Evolutionary conservation across 2,113 vertebrate species (phyloP), one percentile per base, ranked within the genome.

Genomic region (Montifringilla adamsi): DNA sequence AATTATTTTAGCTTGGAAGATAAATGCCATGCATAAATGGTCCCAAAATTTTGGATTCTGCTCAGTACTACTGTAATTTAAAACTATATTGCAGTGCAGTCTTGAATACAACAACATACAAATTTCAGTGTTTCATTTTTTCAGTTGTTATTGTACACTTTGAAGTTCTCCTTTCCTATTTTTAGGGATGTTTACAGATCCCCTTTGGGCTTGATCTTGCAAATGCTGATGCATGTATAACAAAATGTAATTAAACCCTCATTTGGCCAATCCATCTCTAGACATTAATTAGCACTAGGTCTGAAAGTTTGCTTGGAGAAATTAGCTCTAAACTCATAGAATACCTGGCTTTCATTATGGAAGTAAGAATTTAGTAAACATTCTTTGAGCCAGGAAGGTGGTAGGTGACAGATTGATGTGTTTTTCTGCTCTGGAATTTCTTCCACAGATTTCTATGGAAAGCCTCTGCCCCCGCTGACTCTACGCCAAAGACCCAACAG

Each of bases 401-500:
- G 18, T 41, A 78, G 83, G 55, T 53, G 46, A 79, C 50, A 73
- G 84, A 52, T 13, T 94, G 91, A 96, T 33, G 5, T 84, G 24
- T n/a, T 47, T 84, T 93, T 89, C 20, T 89, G 73, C 87, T 96
- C 60, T 96, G 79, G 11, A 46, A 73, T 95, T 87, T 92, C 58
- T 93, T 62, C 17, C 2, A 7, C 94, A 98, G 98, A 98, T 98
- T 98, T 98, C 96, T 97, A 94, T 70, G 98, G 98, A 46, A 98
- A 98, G 92, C 97, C 98, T 31, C 89, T 98, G 46, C 98, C 98
- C 33, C 98, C 98, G 0, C 81, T 98, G 93, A 89, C 93, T 68
- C 9, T 97, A 20, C 96, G 90, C 76, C 98, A 98, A 85, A 97
- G 95, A 97, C 98, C 98, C 44, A 98, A 98, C 86, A 93, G 97